phyloP scores from a whole-genome alignment of 1,140 invertebrate genomes.

The Ephestia elutella region DNA sequence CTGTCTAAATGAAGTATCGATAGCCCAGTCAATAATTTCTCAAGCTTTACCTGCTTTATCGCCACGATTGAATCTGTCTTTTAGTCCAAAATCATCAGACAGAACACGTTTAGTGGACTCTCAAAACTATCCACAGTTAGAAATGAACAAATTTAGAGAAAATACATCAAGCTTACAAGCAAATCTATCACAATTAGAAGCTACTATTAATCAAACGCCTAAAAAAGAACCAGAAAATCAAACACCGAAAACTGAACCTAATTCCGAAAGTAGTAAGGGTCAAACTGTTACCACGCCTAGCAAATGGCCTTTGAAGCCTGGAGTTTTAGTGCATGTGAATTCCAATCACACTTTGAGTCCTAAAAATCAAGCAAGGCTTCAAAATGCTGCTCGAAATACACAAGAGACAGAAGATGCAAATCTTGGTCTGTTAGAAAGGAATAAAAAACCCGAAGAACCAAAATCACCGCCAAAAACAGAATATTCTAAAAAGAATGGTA shows the following conservation, averaged over 20 bases:
- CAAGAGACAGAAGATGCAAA: conserved; percentile 44
- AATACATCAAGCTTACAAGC: conserved; percentile 25
- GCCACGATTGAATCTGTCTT: conserved; percentile 60
- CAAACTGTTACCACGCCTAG: conserved; percentile 70
- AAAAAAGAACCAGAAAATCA: conserved; percentile 34
- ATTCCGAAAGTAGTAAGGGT: conserved; percentile 36
- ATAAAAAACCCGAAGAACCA: conserved; percentile 32
- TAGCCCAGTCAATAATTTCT: conserved; percentile 72
- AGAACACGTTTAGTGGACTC: conserved; percentile 66
- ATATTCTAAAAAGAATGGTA: conserved; percentile 55
- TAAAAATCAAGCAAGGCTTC: conserved; percentile 65
- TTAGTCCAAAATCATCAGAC: conserved; percentile 66
- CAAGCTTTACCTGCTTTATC: conserved; percentile 71
- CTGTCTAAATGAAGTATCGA: conserved; percentile 71
- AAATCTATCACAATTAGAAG: conserved; percentile 47
- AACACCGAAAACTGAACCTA: conserved; percentile 36
- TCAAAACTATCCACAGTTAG: conserved; percentile 58
- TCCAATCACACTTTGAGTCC: conserved; percentile 71
- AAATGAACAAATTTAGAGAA: conserved; percentile 53
- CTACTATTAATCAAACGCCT: conserved; percentile 37
- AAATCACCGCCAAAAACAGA: conserved; percentile 35
- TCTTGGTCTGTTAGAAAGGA: conserved; percentile 63
- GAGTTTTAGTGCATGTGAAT: conserved; percentile 90
- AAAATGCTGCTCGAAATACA: conserved; percentile 28
- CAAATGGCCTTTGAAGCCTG: conserved; percentile 91